Base-by-base conservation (phyloP, 53 echinoderm and acorn worm species). In the Zoroaster sp. region DNA sequence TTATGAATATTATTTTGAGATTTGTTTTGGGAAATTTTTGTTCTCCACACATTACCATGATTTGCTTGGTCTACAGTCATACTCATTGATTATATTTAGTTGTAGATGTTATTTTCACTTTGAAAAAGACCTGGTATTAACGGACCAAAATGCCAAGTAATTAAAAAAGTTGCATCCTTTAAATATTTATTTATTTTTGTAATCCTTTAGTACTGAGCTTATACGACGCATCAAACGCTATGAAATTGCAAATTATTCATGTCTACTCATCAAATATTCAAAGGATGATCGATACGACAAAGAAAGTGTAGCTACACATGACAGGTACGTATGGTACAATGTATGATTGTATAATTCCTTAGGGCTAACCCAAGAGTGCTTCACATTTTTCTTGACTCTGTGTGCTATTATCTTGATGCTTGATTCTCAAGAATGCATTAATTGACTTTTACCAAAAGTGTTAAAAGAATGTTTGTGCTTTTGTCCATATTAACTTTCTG, bases 201-300 rank as follows among this genome's bases (percentile, higher is more conserved):
- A 52, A 18, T 30, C 49, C 35, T 83, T 42, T 81, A 98, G 99
- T 35, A 98, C 99, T 43, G 99, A 98, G 71, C 90, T 98, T 23
- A 75, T 96, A 36, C 83, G 99, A 46, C 94, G 99, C 77, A 98
- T 98, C 21, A 97, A 98, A 88, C 88, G 99, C 12, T 98, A 92
- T 80, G 94, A 96, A 73, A 94, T 98, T 44, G 99, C 99, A 20
- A 98, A 96, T 66, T 86, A 94, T 87, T 87, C 87, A 12, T 96
- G 96, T 55, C 90, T 98, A 1, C 78, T 98, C 30, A 91, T 98
- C 71, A 97, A 98, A 73, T 98, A 98, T 74, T 89, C 94, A 75
- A 98, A 98, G 35, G 99, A 98, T 47, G 83, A 90, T 37, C 80
- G 99, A 78, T 98, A 98, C 41, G 96, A 96, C 88, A 75, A 88